These are phyloP conservation scores for Triplophysa bombifrons DNA, from an alignment of 2,797 vertebrate species.

Conservation along the genomic window DNA sequence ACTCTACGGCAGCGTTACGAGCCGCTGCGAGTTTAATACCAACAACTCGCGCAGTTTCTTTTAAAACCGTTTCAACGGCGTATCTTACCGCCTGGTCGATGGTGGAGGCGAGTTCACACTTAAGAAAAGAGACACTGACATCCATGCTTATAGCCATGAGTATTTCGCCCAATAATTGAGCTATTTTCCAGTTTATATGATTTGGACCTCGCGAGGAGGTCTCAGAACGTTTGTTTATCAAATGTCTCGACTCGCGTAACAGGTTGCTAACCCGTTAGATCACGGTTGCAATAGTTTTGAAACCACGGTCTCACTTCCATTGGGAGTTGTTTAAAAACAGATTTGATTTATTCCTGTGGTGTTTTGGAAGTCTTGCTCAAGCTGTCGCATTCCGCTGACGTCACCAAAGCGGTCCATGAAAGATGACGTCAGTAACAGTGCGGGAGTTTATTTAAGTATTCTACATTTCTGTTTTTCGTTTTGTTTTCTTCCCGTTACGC, in stretches of 20 bases:
- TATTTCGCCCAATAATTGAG: background rate
- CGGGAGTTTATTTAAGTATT: slow-evolving; percentile 17
- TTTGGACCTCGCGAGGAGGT: background rate
- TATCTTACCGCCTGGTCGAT: slow-evolving; percentile 66
- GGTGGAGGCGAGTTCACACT: slow-evolving; percentile 64
- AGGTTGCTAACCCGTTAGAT: background rate
- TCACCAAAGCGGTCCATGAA: background rate
- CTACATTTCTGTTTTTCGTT: too few relatives aligned
- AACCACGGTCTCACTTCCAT: background rate
- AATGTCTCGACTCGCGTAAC: background rate
- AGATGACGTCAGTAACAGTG: slow-evolving; percentile 15
- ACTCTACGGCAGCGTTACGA: slow-evolving; percentile 63
- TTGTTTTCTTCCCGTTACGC: too few relatives aligned
- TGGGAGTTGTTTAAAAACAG: background rate
- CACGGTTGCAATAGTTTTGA: background rate
- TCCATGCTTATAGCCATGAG: slow-evolving; percentile 58
- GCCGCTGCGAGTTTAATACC: slow-evolving; percentile 58
- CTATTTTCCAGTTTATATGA: background rate
- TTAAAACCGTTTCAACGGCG: slow-evolving; percentile 64
- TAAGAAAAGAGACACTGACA: slow-evolving; percentile 62
- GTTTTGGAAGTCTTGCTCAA: slow-evolving; percentile 14
- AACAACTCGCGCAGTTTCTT: slow-evolving; percentile 62
- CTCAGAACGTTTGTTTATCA: background rate
- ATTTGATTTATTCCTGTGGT: background rate
- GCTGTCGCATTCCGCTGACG: slow-evolving; percentile 1